Conservation (phyloP, 2,113 vertebrate species). For the Salvelinus sp. region DNA sequence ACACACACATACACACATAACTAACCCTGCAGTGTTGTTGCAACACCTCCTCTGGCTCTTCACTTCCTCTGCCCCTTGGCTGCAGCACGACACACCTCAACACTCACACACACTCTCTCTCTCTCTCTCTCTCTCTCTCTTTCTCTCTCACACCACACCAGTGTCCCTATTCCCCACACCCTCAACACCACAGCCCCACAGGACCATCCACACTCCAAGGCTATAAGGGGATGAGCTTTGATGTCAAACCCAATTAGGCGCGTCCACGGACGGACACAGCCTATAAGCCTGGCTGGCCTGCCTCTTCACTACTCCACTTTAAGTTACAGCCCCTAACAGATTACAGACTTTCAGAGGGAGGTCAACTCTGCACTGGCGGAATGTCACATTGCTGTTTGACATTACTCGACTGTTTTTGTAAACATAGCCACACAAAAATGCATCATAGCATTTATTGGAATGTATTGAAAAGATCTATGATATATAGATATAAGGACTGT, state of each 20-base stretch:
- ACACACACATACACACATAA: not conserved
- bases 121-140: not conserved
- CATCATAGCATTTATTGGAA: no score
- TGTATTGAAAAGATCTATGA: no score
- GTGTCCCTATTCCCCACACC: no score
- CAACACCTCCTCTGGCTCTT: not conserved
- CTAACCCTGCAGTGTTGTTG: not conserved
- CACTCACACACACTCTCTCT: not conserved
- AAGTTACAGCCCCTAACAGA: not conserved
- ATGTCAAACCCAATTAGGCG: slow-evolving; percentile 41
- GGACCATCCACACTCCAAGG: slow-evolving; percentile 10
- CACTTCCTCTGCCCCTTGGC: not conserved
- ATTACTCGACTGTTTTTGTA: no score
- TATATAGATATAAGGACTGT: no score
- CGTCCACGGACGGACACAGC: slow-evolving; percentile 21
- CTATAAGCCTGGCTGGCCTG: no score
- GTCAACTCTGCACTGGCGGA: not conserved
- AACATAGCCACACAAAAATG: no score
- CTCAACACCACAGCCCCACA: not conserved
- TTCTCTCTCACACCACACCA: not conserved
- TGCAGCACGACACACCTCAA: not conserved
- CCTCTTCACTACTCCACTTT: slow-evolving; percentile 21
- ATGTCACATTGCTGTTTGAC: no score
- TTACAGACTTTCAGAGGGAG: not conserved
- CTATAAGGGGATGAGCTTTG: slow-evolving; percentile 34